phyloP scores from a whole-genome alignment of 1,140 invertebrate genomes.

The Charaxes varanes region DNA sequence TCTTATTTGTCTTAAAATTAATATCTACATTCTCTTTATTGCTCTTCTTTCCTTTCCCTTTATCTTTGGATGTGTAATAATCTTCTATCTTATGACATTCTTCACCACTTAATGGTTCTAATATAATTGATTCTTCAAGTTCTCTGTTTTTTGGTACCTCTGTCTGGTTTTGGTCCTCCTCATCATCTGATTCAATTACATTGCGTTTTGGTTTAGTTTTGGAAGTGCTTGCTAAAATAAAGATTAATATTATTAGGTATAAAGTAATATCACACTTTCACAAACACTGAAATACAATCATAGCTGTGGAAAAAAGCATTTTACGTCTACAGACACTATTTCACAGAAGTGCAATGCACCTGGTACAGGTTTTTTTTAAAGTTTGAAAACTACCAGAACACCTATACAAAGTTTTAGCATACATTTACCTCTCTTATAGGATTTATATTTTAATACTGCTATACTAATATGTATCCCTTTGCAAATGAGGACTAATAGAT shows the following conservation, averaged over 20 bases:
- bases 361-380: too few species aligned
- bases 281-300: too few species aligned
- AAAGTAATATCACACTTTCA: not conserved
- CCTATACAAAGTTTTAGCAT: too few species aligned
- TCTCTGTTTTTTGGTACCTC: slow-evolving; percentile 31
- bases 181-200: slow-evolving; percentile 31
- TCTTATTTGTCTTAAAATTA: slow-evolving; percentile 30
- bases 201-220: slow-evolving; percentile 26
- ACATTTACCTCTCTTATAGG: too few species aligned
- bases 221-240: slow-evolving; percentile 20
- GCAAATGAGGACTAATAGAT: too few species aligned
- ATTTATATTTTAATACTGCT: too few species aligned
- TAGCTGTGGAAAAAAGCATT: too few species aligned
- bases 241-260: not conserved
- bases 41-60: slow-evolving; percentile 36
- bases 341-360: too few species aligned
- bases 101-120: slow-evolving; percentile 38
- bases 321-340: too few species aligned
- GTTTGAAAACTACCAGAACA: too few species aligned
- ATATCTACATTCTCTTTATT: slow-evolving; percentile 32
- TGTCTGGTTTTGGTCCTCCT: slow-evolving; percentile 12
- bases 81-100: slow-evolving; percentile 54
- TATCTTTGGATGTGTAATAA: slow-evolving; percentile 40
- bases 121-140: slow-evolving; percentile 30
- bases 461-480: too few species aligned